phyloP scores from a whole-genome alignment of 2,888 invertebrate genomes.

The Amphipoea lucens region DNA sequence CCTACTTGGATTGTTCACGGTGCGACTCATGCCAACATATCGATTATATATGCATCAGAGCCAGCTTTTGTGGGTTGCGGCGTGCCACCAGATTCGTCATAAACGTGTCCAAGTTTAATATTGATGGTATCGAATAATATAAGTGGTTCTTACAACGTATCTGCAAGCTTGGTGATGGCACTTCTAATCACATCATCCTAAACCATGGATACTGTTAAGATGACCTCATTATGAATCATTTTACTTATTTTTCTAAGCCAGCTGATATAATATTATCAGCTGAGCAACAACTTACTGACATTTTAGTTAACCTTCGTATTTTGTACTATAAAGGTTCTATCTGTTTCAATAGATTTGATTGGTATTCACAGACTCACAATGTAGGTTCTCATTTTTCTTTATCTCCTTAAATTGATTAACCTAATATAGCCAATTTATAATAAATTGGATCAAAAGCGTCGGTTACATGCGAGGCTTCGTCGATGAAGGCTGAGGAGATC shows the following conservation, averaged over 20 bases:
- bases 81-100: conserved; percentile 65
- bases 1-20: conserved; percentile 78
- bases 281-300: not conserved
- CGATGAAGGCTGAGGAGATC: conserved; percentile 47
- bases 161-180: not conserved
- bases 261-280: not conserved
- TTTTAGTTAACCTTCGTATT: not conserved
- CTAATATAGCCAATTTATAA: conserved; percentile 21
- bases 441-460: conserved; percentile 34
- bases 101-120: conserved; percentile 46
- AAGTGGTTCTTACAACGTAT: not conserved
- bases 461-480: conserved; percentile 28
- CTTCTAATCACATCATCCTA: not conserved
- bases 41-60: conserved; percentile 68
- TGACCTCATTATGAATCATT: not conserved
- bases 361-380: not conserved
- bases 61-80: conserved; percentile 69
- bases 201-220: not conserved
- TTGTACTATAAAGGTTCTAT: not conserved
- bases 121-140: conserved; percentile 34
- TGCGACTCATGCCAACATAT: conserved; percentile 65
- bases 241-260: not conserved
- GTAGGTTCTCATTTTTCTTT: not conserved
- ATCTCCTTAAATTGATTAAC: conserved; percentile 8
- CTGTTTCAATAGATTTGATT: not conserved